Conservation (phyloP, 2,113 vertebrate species). For the rat (Rattus norvegicus) region GRCr8 NC_086030.1:51139001-51139500, state of each 20-base stretch:
- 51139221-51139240: constrained; percentile 35
- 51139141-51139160: background rate
- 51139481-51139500: background rate
- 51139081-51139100: background rate
- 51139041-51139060: no score
- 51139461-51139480: background rate
- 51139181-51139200: background rate
- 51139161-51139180: background rate
- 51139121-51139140: background rate
- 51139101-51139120: background rate
- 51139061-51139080: background rate
- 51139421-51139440: background rate
- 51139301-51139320: background rate
- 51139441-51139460: background rate
- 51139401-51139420: background rate
- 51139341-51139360: background rate
- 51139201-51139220: background rate
- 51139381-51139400: background rate
- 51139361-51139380: background rate
- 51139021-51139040: background rate
- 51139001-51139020: background rate
- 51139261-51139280: background rate
- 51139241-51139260: background rate
- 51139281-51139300: background rate
- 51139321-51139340: background rate